Evolutionary conservation across 2,888 invertebrate species (phyloP), one percentile per base, ranked within the genome.

Genomic region (Xestoiulus laeticollis): DNA sequence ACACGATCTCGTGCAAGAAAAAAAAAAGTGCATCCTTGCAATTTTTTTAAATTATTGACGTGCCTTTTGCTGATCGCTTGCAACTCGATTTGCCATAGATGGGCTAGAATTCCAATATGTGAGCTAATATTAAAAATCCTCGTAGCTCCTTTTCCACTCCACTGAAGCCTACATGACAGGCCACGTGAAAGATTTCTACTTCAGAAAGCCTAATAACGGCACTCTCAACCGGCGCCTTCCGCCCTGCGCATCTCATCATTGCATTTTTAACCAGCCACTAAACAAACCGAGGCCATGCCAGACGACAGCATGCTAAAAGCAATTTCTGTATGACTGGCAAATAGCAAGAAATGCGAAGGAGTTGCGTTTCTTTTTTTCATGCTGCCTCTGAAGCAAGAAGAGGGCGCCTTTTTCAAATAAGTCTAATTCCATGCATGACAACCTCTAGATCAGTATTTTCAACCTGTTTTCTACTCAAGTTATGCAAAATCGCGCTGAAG

Each of bases 101-200:
- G 48, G 48, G 48, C 48, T 48, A 48, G 48, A 59, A 59, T 59
- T 59, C 59, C 59, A 59, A 59, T n/a, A 59, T 22, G 8, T 22
- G 59, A 59, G 59, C 59, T 59, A 59, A 59, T 59, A 59, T 59
- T 59, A 59, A 59, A 59, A 59, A 59, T 59, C 59, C 48, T 48
- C 48, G 48, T 48, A 48, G 48, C 48, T 48, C 48, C 59, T 59
- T 59, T 59, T 59, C 59, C 22, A 59, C 59, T 59, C 59, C 59
- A 59, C n/a, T 59, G 59, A 59, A 59, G 59, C 59, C 59, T 59
- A 22, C 59, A 59, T 59, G 59, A n/a, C 59, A 59, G 59, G 59
- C 59, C 4, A 59, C 22, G 59, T 59, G 59, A 59, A 59, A 59
- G 59, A 59, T 59, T 59, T 59, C 59, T 59, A 48, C 59, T 59